Percentiles rank a stretch among this genome's conserved stretches.
Evolutionary conservation across 2,797 vertebrate genomes (phyloP).

Genomic region (Ctenopoma multispine): DNA sequence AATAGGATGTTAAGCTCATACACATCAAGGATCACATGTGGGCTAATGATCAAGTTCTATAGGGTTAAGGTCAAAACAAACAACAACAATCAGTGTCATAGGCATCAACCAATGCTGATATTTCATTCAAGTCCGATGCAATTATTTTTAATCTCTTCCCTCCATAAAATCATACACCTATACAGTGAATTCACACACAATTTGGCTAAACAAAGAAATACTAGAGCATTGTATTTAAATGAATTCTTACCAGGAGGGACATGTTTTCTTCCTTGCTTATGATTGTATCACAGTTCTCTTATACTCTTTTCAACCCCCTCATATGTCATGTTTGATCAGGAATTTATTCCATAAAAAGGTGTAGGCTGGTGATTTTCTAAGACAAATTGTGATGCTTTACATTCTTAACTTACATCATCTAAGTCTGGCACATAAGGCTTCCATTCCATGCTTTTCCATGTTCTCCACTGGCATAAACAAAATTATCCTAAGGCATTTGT

Average conservation of each 20-base stretch:
- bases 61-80: background rate
- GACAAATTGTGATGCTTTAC: slow-evolving; percentile 64
- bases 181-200: background rate
- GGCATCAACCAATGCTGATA: too few species aligned
- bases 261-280: slow-evolving; percentile 62
- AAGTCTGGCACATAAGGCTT: slow-evolving; percentile 36
- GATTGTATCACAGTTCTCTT: slow-evolving; percentile 64
- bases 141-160: slow-evolving; percentile 15
- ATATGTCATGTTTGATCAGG: slow-evolving; percentile 76
- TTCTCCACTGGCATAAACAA: slow-evolving; percentile 65
- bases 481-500: slow-evolving; percentile 65
- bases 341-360: slow-evolving; percentile 59
- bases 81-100: too few species aligned
- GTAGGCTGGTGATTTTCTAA: slow-evolving; percentile 63
- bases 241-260: slow-evolving; percentile 66
- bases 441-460: slow-evolving; percentile 23
- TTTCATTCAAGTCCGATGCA: slow-evolving; percentile 3
- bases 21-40: background rate
- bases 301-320: slow-evolving; percentile 60
- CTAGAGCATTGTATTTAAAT: slow-evolving; percentile 57
- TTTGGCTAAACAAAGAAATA: slow-evolving; percentile 38
- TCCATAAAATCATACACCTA: slow-evolving; percentile 9
- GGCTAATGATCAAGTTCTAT: background rate
- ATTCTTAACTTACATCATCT: slow-evolving; percentile 51
- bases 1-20: background rate